Conservation (phyloP, 2,888 invertebrate genomes). For the Drosophila falleni region DNA sequence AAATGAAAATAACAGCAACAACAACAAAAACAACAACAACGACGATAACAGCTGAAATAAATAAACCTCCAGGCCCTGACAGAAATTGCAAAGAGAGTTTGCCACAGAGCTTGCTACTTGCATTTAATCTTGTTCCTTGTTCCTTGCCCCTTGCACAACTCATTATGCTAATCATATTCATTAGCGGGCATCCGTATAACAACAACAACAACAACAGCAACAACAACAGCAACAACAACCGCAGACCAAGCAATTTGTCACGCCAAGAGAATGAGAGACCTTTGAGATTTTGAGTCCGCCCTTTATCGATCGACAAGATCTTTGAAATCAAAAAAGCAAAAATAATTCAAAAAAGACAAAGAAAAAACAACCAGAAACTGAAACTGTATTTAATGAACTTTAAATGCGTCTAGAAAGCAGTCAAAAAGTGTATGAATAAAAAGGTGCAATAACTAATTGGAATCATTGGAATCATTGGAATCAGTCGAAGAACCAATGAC, state of each 20-base stretch:
- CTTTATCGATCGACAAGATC: constrained; percentile 62
- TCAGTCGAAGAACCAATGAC: constrained; percentile 9
- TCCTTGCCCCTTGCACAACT: constrained; percentile 40
- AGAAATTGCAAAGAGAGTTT: neutral
- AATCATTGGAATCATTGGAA: constrained; percentile 30
- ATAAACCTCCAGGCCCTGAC: constrained; percentile 10
- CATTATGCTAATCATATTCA: constrained; percentile 79
- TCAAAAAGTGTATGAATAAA: constrained; percentile 5
- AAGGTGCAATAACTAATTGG: constrained; percentile 30
- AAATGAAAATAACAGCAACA: constrained; percentile 22
- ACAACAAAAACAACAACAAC: neutral
- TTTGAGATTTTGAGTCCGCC: constrained; percentile 5
- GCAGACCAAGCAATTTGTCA: constrained; percentile 66
- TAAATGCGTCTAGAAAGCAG: constrained; percentile 2
- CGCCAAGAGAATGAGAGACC: constrained; percentile 44
- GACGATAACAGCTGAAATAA: constrained; percentile 1
- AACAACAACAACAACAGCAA: constrained; percentile 23
- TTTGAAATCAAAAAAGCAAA: constrained; percentile 21
- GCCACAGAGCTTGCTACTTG: constrained; percentile 13
- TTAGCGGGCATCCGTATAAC: constrained; percentile 51
- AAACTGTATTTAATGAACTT: constrained; percentile 30
- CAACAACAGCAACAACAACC: constrained; percentile 20
- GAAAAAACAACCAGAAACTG: constrained; percentile 30
- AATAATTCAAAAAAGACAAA: constrained; percentile 6
- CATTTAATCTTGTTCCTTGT: constrained; percentile 24